Conservation (phyloP, 2,888 invertebrate species). For the Polydrusus tereticollis region DNA sequence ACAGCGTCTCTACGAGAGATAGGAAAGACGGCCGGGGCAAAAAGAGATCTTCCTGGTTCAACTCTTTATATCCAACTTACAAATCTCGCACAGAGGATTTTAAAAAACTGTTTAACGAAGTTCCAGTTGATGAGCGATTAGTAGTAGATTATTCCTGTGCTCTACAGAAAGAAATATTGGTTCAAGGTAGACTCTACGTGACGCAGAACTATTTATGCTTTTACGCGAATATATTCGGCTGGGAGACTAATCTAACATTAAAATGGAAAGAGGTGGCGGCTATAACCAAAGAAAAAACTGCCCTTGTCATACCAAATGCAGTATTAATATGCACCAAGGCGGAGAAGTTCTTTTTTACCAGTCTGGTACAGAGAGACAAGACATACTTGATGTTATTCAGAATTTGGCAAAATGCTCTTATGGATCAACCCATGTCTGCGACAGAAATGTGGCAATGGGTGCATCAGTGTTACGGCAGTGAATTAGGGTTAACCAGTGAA, state of each 20-base stretch:
- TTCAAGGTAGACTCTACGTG: constrained; percentile 95
- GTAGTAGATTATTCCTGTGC: constrained; percentile 99
- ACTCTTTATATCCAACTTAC: constrained; percentile 90
- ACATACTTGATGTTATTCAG: constrained; percentile 95
- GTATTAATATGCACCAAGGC: constrained; percentile 85
- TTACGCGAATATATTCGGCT: constrained; percentile 97
- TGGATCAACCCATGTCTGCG: constrained; percentile 87
- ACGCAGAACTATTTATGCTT: constrained; percentile 97
- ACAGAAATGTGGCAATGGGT: constrained; percentile 93
- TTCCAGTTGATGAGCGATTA: constrained; percentile 91
- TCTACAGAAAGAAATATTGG: constrained; percentile 94
- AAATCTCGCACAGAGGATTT: constrained; percentile 95
- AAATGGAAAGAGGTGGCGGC: constrained; percentile 92
- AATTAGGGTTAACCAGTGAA: constrained; percentile 92
- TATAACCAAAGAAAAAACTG: constrained; percentile 95
- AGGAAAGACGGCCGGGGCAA: constrained; percentile 69
- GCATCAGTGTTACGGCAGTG: constrained; percentile 90
- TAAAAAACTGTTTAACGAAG: constrained; percentile 90
- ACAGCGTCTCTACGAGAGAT: constrained; percentile 58
- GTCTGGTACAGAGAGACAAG: constrained; percentile 92
- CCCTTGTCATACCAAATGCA: constrained; percentile 96
- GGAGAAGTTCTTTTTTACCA: constrained; percentile 94
- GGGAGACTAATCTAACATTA: constrained; percentile 91
- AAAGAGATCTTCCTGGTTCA: constrained; percentile 90
- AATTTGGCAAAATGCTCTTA: constrained; percentile 95